phyloP scores from a whole-genome alignment of 2,113 vertebrate genomes.

The Oriolus oriolus region DNA sequence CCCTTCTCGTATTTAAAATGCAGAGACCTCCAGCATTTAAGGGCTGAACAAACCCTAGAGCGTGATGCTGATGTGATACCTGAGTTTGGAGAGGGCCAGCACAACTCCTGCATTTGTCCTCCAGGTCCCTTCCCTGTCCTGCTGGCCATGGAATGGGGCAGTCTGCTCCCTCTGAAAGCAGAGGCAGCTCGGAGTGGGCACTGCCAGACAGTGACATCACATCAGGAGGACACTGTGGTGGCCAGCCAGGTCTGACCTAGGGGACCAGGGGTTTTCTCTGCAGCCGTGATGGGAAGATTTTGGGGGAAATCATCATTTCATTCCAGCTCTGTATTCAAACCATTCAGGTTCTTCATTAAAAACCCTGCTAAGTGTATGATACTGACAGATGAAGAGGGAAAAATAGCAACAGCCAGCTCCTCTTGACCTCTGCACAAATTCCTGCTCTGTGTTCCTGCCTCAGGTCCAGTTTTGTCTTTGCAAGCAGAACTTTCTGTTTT shows the following conservation, averaged over 20 bases:
- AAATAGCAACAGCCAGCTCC: not conserved
- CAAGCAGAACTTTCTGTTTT: not conserved
- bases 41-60: not conserved
- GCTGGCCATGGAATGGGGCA: rapidly evolving
- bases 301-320: not conserved
- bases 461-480: not conserved
- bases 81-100: not conserved
- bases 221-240: not conserved
- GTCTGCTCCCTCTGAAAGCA: not conserved
- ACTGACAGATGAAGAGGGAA: not conserved
- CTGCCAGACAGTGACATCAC: not conserved
- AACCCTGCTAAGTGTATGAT: not conserved
- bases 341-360: not conserved
- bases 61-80: not conserved
- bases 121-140: not conserved
- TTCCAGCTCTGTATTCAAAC: not conserved
- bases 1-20: not conserved
- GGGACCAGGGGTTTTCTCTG: not conserved
- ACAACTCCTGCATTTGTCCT: rapidly evolving
- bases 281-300: not conserved
- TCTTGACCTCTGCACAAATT: not conserved
- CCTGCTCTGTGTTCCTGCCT: not conserved
- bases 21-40: not conserved
- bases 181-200: not conserved
- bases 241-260: not conserved